Conservation (phyloP, 2,797 vertebrate genomes). For the Danio aesculapii region DNA sequence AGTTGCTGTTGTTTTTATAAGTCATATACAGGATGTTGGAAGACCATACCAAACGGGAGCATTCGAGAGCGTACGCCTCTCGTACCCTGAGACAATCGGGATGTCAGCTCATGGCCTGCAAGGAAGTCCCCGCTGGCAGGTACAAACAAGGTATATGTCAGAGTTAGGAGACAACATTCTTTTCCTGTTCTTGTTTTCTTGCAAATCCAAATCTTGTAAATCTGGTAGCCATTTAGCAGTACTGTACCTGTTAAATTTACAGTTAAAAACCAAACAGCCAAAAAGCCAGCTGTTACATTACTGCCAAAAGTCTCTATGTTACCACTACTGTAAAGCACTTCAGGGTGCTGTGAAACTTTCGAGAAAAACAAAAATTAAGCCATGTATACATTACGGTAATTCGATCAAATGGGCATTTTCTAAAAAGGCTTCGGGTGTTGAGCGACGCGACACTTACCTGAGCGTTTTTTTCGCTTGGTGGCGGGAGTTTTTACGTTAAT, state of each 20-base stretch:
- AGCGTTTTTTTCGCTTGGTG: constrained; percentile 67
- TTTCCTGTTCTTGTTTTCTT: constrained; percentile 85
- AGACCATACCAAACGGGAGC: constrained; percentile 99
- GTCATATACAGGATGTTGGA: constrained; percentile 99
- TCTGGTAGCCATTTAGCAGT: constrained; percentile 95
- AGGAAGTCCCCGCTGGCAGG: constrained; percentile 99
- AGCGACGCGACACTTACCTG: constrained; percentile 85
- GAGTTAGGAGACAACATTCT: constrained; percentile 99
- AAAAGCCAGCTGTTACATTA: constrained; percentile 92
- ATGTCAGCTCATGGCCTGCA: constrained; percentile 99
- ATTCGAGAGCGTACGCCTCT: constrained; percentile 99
- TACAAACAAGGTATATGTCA: constrained; percentile 99
- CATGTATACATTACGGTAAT: constrained; percentile 82
- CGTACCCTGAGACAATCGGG: constrained; percentile 99
- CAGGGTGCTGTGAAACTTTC: constrained; percentile 96
- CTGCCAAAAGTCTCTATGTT: constrained; percentile 92
- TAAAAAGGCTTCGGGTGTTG: constrained; percentile 54
- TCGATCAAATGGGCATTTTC: constrained; percentile 71
- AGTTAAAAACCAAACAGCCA: constrained; percentile 89
- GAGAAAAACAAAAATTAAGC: constrained; percentile 85
- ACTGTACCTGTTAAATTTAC: constrained; percentile 99
- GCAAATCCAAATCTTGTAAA: constrained; percentile 94
- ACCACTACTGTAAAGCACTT: constrained; percentile 96
- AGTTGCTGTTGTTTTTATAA: constrained; percentile 83
- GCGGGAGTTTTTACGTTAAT: constrained; percentile 91